Conservation (phyloP, 2,888 invertebrate genomes). For the Margaritifera margaritifera region DNA sequence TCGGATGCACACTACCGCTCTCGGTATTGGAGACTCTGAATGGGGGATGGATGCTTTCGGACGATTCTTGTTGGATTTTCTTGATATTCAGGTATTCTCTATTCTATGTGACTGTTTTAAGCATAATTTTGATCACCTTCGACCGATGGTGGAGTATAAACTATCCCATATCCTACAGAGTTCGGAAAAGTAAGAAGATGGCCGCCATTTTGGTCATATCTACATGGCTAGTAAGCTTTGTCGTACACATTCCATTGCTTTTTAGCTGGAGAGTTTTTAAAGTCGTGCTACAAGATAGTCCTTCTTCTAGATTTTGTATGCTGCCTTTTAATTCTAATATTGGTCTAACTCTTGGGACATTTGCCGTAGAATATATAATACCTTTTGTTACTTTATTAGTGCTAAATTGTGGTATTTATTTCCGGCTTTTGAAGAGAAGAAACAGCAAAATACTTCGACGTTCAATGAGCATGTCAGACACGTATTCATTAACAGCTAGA, state of each 20-base stretch:
- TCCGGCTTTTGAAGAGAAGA: slow-evolving; percentile 53
- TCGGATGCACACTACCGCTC: slow-evolving; percentile 58
- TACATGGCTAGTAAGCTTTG: slow-evolving; percentile 53
- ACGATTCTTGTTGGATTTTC: slow-evolving; percentile 41
- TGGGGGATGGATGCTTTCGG: slow-evolving; percentile 36
- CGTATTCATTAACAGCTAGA: slow-evolving; percentile 44
- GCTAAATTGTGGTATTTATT: slow-evolving; percentile 57
- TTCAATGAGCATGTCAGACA: slow-evolving; percentile 56
- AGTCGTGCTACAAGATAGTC: slow-evolving; percentile 11
- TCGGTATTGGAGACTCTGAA: slow-evolving; percentile 49
- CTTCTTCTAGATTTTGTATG: slow-evolving; percentile 19
- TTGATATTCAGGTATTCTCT: slow-evolving; percentile 50
- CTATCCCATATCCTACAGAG: slow-evolving; percentile 62
- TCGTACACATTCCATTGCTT: slow-evolving; percentile 50
- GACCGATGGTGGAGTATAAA: slow-evolving; percentile 65
- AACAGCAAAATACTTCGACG: slow-evolving; percentile 61
- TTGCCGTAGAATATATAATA: slow-evolving; percentile 49
- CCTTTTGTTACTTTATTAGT: slow-evolving; percentile 51
- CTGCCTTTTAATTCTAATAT: slow-evolving; percentile 47
- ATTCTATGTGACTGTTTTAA: slow-evolving; percentile 56
- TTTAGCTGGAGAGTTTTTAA: slow-evolving; percentile 47
- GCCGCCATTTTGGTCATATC: slow-evolving; percentile 41
- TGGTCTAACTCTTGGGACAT: slow-evolving; percentile 39
- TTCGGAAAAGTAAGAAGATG: slow-evolving; percentile 49
- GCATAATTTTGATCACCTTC: slow-evolving; percentile 59